Evolutionary conservation across 1,140 invertebrate genomes (phyloP).

Genomic region (Vanessa tameamea): DNA sequence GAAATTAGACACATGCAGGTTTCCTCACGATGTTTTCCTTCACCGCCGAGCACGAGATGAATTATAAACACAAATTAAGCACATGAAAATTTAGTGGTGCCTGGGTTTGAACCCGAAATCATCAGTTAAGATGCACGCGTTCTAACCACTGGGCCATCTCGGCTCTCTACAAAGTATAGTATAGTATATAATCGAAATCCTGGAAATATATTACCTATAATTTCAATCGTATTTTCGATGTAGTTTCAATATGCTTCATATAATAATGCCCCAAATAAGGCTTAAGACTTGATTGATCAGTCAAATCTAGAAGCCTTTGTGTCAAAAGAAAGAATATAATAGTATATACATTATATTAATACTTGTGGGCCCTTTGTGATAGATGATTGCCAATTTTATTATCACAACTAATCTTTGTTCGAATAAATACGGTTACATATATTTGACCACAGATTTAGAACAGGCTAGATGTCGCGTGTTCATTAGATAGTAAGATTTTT

Average conservation of each 20-base stretch:
- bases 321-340: constrained; percentile 31
- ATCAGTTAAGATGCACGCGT: too few species aligned
- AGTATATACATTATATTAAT: constrained; percentile 17
- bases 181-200: neutral
- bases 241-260: neutral
- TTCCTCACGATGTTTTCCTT: too few species aligned
- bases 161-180: too few species aligned
- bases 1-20: too few species aligned
- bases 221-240: neutral
- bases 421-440: neutral
- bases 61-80: too few species aligned
- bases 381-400: constrained; percentile 45
- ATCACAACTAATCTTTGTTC: constrained; percentile 16
- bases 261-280: constrained; percentile 16
- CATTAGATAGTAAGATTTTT: too few species aligned
- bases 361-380: constrained; percentile 32
- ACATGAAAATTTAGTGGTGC: too few species aligned
- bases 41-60: too few species aligned
- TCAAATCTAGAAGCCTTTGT: constrained; percentile 27
- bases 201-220: neutral
- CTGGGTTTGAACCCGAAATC: too few species aligned
- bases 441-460: too few species aligned
- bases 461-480: neutral
- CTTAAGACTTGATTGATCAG: constrained; percentile 28
- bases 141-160: too few species aligned